A percentile compares a stretch with the other conserved stretches of the same genome.
These are phyloP conservation scores for Larimichthys crocea DNA, from an alignment of 2,113 vertebrate genomes.

Conservation along the genomic window DNA sequence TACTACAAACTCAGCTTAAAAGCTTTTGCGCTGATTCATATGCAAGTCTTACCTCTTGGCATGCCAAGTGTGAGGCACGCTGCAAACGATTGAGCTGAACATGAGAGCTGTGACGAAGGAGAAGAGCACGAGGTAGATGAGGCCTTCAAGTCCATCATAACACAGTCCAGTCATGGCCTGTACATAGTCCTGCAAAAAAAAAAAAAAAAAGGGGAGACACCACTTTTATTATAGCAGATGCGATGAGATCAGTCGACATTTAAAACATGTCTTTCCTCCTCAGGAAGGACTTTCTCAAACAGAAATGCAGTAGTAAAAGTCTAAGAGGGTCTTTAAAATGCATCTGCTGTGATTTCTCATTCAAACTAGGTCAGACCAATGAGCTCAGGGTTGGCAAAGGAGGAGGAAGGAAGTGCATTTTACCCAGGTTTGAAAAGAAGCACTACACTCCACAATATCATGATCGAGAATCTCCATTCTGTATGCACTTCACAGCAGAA, in stretches of 20 bases:
- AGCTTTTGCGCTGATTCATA: conserved; percentile 21
- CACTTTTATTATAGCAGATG: neutral
- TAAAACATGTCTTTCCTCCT: neutral
- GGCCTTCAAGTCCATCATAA: conserved; percentile 95
- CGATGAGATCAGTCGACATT: neutral
- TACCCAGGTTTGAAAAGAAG: conserved; percentile 1
- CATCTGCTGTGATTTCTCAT: conserved; percentile 25
- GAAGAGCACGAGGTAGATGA: conserved; percentile 98
- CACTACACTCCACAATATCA: neutral
- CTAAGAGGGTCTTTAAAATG: conserved; percentile 14
- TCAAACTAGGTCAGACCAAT: conserved; percentile 53
- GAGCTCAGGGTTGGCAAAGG: conserved; percentile 40
- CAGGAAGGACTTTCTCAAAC: neutral
- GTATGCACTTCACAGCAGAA: conserved; percentile 2
- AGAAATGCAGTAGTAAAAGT: neutral
- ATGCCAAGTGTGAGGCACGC: conserved; percentile 96
- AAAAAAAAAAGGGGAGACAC: neutral
- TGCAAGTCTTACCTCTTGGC: conserved; percentile 87
- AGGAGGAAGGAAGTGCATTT: conserved; percentile 16
- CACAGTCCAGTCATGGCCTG: conserved; percentile 95
- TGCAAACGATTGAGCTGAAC: conserved; percentile 98
- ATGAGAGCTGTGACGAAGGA: conserved; percentile 98
- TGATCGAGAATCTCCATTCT: neutral
- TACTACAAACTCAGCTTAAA: conserved; percentile 30
- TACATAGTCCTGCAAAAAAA: conserved; percentile 89